A percentile compares a stretch with the other conserved stretches of the same genome.
phyloP scores from a whole-genome alignment of 2,888 invertebrate genomes.

The Nesidiocoris tenuis region DNA sequence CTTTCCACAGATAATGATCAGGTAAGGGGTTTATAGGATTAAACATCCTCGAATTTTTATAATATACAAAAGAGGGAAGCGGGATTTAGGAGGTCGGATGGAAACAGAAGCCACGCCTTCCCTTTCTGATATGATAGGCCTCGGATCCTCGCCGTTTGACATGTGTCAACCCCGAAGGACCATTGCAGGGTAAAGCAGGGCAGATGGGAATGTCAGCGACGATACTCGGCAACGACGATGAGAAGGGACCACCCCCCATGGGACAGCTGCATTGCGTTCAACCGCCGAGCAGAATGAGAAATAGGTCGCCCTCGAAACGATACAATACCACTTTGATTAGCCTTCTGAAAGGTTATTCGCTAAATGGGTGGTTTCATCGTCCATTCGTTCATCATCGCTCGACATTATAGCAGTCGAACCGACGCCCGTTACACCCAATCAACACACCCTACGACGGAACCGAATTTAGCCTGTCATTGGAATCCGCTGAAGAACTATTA shows the following conservation, averaged over 20 bases:
- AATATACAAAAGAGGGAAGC: neutral
- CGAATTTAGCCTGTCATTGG: neutral
- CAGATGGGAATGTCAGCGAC: neutral
- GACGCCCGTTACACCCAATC: neutral
- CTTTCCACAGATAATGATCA: constrained; percentile 24
- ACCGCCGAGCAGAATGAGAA: neutral
- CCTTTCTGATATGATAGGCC: neutral
- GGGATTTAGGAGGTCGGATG: neutral
- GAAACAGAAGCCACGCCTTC: neutral
- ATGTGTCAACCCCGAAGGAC: neutral
- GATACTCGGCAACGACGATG: neutral
- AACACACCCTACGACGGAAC: neutral
- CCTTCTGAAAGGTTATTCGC: constrained; percentile 24
- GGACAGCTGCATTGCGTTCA: neutral
- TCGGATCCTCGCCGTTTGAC: neutral
- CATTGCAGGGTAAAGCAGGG: neutral
- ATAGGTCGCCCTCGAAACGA: neutral
- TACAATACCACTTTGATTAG: constrained; percentile 20
- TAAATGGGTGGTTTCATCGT: constrained; percentile 21
- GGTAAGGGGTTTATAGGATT: constrained; percentile 12
- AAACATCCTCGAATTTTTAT: neutral
- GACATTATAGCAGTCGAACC: neutral
- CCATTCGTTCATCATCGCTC: constrained; percentile 15
- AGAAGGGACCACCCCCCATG: neutral
- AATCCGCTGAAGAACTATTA: neutral